Evolutionary conservation across 2,797 vertebrate genomes (phyloP), one percentile per base, ranked within the genome.

Genomic region (Melanotaenia nigrans): DNA sequence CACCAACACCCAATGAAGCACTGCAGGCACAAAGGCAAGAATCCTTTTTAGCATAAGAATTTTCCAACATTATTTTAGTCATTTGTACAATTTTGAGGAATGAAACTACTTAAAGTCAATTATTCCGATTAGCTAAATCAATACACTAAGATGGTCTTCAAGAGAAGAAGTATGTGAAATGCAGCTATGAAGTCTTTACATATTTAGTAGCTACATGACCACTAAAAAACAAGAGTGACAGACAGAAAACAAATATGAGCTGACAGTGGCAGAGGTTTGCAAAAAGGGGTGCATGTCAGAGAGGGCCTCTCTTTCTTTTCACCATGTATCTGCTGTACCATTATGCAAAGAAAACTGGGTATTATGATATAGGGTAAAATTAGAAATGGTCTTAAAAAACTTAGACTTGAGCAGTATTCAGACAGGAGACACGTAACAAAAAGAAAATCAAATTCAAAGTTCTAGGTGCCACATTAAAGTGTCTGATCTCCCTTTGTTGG

Each of bases 251-350:
- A 62, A 22, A 73, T 53, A 49, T 33, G 28, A 73, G 42, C 28
- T 32, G 14, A 51, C 5, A 65, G 32, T 45, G 36, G 24, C 38
- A 67, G 61, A 55, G 51, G 54, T 64, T 53, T 25, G 5, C 38
- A 58, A 47, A 71, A 68, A 59, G 22, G 24, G 33, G 35, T 77
- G 35, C 16, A 66, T 62, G 58, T 77, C 68, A 61, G 72, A 69
- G 33, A 65, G 71, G 74, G 66, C 61, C 71, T 84, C 71, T 83
- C 58, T 71, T 85, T 65, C 79, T 69, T 69, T 75, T 77, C 77
- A 59, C 75, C 59, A 64, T 65, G 75, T 61, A 65, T 66, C 73
- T 72, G 83, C 64, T 36, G 1, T 38, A 35, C 61, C 53, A 59
- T 25, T 67, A 80, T 75, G 9, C 70, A 68, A 75, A 79, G 70